Evolutionary conservation across 2,797 vertebrate genomes (phyloP).

Genomic region (Spondyliosoma cantharus): DNA sequence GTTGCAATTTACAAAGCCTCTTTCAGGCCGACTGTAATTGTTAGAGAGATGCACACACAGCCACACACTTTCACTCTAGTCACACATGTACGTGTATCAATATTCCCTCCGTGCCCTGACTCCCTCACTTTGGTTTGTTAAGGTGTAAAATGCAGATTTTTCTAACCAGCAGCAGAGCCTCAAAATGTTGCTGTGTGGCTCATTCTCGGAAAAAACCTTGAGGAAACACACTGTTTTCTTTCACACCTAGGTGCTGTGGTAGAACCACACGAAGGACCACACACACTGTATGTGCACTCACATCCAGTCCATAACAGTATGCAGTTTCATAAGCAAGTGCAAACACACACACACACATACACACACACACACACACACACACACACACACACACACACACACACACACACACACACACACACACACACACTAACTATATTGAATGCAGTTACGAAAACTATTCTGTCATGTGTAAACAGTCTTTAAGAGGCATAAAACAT

Average conservation of each 20-base stretch:
- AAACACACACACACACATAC: not conserved
- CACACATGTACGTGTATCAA: not conserved
- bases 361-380: not conserved
- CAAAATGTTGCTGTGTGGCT: slow-evolving; percentile 31
- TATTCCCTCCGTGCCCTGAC: slow-evolving; percentile 9
- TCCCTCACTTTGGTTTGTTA: slow-evolving; percentile 38
- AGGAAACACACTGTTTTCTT: slow-evolving; percentile 39
- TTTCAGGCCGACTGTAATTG: slow-evolving; percentile 12
- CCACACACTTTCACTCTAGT: slow-evolving; percentile 4
- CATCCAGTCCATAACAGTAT: not conserved
- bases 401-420: not conserved
- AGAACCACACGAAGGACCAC: slow-evolving; percentile 2
- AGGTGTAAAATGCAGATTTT: slow-evolving; percentile 50
- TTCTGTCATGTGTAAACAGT: slow-evolving; percentile 16
- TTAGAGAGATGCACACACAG: slow-evolving; percentile 1
- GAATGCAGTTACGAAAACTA: slow-evolving; percentile 17
- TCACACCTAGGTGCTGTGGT: slow-evolving; percentile 22
- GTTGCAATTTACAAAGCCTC: slow-evolving; percentile 33
- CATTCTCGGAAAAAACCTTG: slow-evolving; percentile 17
- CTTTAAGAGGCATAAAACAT: slow-evolving; percentile 29
- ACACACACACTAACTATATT: not conserved
- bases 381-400: not conserved
- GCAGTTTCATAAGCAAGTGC: not conserved
- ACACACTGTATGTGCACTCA: not conserved
- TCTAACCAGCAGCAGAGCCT: slow-evolving; percentile 13